phyloP scores from a whole-genome alignment of 2,888 invertebrate species.

The Pachycephus smyrnensis region DNA sequence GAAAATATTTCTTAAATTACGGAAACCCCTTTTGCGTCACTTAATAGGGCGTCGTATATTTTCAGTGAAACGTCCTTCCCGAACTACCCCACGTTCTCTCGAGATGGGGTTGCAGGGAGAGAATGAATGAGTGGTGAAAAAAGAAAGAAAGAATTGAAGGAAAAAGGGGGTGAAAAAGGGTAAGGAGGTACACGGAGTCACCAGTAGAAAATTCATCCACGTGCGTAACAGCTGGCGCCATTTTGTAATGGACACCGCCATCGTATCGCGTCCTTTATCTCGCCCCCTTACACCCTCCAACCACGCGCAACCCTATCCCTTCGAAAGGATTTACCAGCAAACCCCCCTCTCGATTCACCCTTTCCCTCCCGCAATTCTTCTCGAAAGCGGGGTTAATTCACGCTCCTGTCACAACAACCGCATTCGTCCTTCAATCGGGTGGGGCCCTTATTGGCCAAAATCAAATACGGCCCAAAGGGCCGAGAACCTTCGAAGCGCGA shows the following conservation, averaged over 20 bases:
- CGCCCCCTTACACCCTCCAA: slow-evolving; percentile 23
- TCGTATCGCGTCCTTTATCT: slow-evolving; percentile 25
- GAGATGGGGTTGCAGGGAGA: too few species aligned
- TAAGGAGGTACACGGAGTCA: too few species aligned
- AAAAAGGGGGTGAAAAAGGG: too few species aligned
- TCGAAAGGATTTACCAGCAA: slow-evolving; percentile 27
- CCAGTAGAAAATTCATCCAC: neutral
- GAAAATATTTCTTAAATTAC: slow-evolving; percentile 2
- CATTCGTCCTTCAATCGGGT: slow-evolving; percentile 57
- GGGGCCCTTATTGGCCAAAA: slow-evolving; percentile 31
- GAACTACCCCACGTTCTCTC: too few species aligned
- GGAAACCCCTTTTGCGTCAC: neutral
- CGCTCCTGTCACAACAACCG: slow-evolving; percentile 58
- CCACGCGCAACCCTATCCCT: slow-evolving; percentile 56
- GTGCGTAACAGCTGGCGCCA: slow-evolving; percentile 39
- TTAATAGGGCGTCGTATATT: neutral
- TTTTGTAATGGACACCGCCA: slow-evolving; percentile 58
- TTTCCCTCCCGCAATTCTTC: too few species aligned
- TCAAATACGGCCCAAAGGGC: slow-evolving; percentile 6
- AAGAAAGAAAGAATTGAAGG: neutral
- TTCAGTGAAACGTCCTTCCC: neutral
- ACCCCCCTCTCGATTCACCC: slow-evolving; percentile 41
- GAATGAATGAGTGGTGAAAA: neutral
- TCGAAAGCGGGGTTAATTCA: slow-evolving; percentile 47
- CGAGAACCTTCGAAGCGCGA: too few species aligned